phyloP scores from a whole-genome alignment of 2,113 vertebrate species.

The Eurypyga helias region DNA sequence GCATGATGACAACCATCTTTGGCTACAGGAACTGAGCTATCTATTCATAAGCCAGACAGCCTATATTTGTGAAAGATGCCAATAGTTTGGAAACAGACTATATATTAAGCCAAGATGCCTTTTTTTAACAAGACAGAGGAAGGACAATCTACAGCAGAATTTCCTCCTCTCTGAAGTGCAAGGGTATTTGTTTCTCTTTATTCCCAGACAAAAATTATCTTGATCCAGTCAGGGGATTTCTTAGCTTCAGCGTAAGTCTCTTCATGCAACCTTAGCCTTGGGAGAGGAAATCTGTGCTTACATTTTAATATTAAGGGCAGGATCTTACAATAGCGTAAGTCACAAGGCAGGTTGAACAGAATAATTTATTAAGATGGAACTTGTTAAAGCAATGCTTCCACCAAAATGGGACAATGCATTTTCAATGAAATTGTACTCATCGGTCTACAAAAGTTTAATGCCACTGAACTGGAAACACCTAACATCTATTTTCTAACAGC shows the following conservation, averaged over 20 bases:
- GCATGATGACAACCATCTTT: constrained; percentile 45
- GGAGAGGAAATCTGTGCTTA: constrained; percentile 39
- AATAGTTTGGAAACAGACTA: constrained; percentile 55
- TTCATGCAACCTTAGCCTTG: neutral
- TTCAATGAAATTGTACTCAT: neutral
- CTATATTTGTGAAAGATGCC: constrained; percentile 42
- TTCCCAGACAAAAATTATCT: neutral
- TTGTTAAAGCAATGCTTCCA: constrained; percentile 29
- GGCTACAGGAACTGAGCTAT: constrained; percentile 53
- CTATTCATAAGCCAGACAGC: constrained; percentile 22
- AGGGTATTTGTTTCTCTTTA: neutral
- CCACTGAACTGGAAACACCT: neutral
- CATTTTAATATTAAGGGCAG: constrained; percentile 20
- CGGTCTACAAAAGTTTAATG: neutral
- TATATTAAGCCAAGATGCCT: constrained; percentile 16
- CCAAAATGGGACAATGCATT: constrained; percentile 11
- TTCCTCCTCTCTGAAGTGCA: neutral
- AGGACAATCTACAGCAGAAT: constrained; percentile 20
- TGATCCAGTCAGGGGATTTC: constrained; percentile 9
- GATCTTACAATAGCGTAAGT: neutral
- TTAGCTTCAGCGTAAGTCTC: neutral
- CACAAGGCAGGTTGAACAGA: neutral
- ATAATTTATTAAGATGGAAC: constrained; percentile 23
- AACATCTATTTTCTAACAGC: neutral
- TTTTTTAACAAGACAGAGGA: constrained; percentile 1